phyloP scores from a whole-genome alignment of 2,113 vertebrate species.

The Crocuta crocuta region DNA sequence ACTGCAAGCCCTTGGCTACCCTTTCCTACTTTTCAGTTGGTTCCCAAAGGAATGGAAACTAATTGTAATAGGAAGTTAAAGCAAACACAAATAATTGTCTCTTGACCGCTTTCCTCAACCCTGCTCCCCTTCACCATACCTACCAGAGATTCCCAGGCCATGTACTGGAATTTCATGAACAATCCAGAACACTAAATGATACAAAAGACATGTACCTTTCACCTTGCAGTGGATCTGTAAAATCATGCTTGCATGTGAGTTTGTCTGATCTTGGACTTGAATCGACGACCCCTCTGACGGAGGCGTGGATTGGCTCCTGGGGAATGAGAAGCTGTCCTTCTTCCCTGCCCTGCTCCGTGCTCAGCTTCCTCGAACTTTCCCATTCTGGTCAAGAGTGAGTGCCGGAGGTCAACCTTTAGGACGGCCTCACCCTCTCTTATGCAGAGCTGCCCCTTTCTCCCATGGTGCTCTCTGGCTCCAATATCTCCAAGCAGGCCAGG shows the following conservation, averaged over 20 bases:
- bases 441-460: background rate
- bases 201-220: background rate
- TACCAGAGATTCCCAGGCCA: background rate
- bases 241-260: background rate
- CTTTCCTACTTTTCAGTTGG: background rate
- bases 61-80: background rate
- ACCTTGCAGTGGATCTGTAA: background rate
- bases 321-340: background rate
- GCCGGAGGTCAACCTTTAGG: background rate
- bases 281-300: accelerated
- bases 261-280: background rate
- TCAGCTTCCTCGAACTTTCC: background rate
- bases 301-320: background rate
- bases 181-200: background rate
- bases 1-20: background rate
- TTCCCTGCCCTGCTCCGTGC: background rate
- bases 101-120: background rate
- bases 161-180: background rate
- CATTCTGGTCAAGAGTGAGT: background rate
- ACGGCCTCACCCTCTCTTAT: background rate
- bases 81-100: background rate
- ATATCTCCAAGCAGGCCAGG: background rate
- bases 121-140: background rate
- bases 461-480: background rate
- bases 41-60: background rate